Evolutionary conservation across 2,888 invertebrate species (phyloP), one percentile per base, ranked within the genome.

Genomic region (Acleris emargana): DNA sequence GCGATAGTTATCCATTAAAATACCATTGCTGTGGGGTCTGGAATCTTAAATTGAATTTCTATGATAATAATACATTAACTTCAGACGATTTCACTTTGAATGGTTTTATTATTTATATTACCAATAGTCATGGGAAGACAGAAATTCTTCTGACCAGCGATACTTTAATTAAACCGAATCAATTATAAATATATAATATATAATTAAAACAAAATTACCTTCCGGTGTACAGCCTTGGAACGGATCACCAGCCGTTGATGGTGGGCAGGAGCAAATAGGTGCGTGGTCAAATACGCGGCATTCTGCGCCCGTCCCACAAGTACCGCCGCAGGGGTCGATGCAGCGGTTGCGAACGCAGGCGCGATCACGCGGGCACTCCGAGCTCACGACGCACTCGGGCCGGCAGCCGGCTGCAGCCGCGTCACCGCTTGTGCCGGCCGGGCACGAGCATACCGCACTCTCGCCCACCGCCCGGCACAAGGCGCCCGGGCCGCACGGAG

Each of bases 371-470:
- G 96, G 87, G 80, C 97, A 97, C 79, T 97, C 97, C 0, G 96
- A 95, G 81, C 95, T 97, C 32, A 97, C 94, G 1, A 97, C 94
- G 82, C 97, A 97, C 83, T 97, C 97, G 0, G 97, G 97, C 68
- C 95, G 93, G 79, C 97, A 97, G 42, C 96, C 96, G 93, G 87
- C 96, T 94, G 89, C 94, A 25, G 94, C 94, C 47, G 97, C 95
- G 61, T 95, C 94, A 20, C 97, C 97, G 72, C 93, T 94, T 79
- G 96, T 97, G 32, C 96, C 96, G 43, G 94, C 94, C 4, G 96
- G 88, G 76, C 97, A 97, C 73, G 96, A 95, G 76, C 97, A 97
- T 18, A 95, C 89, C 0, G 96, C 96, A 94, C 95, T 82, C 78
- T 91, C 74, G 77, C 93, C 81, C 66, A 93, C 75, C 17, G 83